A percentile compares a stretch with the other conserved stretches of the same genome.
Conservation (phyloP, 2,113 vertebrate species). For the Dolichotis patagonum region DNA sequence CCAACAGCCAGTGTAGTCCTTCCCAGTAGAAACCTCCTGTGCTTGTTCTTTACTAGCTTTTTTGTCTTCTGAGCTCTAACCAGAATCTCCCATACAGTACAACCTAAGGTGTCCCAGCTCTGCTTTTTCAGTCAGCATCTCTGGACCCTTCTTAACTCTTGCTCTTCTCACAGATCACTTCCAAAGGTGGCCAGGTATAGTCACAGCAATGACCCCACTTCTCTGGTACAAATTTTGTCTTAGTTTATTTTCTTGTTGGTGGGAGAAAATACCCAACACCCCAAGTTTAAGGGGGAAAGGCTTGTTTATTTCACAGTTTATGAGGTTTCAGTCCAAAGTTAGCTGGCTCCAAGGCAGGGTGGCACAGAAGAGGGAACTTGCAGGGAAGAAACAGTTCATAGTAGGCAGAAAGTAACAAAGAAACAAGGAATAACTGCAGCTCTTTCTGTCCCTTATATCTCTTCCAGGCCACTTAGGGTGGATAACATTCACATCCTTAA, state of each 20-base stretch:
- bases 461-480: not conserved
- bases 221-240: not conserved
- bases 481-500: not conserved
- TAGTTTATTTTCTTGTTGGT: not conserved
- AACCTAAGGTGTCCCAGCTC: not conserved
- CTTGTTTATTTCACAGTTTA: not conserved
- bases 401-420: not conserved
- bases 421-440: not conserved
- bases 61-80: not conserved
- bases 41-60: not conserved
- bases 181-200: not conserved
- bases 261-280: not conserved
- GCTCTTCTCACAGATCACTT: not conserved
- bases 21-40: not conserved
- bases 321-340: not conserved
- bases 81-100: not conserved
- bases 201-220: not conserved
- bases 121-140: not conserved
- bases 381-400: not conserved
- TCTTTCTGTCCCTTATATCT: not conserved
- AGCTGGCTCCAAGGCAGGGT: not conserved
- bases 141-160: not conserved
- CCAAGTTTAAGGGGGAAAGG: not conserved
- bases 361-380: not conserved
- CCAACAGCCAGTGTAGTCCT: not conserved